Base-by-base conservation (phyloP, 2,888 invertebrate genomes). In the Drosophila borealis region DNA sequence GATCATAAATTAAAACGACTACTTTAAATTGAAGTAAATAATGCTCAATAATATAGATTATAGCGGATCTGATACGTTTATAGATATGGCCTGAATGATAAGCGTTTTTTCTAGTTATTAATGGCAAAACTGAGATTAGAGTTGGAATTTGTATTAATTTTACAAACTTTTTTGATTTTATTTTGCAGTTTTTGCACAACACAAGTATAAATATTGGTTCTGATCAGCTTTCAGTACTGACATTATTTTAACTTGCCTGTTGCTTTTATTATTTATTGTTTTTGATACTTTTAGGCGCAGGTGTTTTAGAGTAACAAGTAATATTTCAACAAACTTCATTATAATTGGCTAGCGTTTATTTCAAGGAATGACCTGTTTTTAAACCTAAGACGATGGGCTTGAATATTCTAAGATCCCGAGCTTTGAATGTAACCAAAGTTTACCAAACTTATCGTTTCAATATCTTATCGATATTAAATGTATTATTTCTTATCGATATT, bases 21-120 rank as follows among this genome's bases (percentile, higher is more conserved):
- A 49, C 45, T 75, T 75, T 57, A 68, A 76, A 68, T 54, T 63
- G 45, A 68, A 46, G 42, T 39, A 60, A 64, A 64, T 64, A 61
- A 72, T 69, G 39, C 48, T 21, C 54, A 75, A 68, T 55, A 61
- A 76, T 64, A 69, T 72, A 76, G 64, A 68, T 69, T 69, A 59
- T 62, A 54, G 57, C 48, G 17, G 34, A 64, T 49, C 46, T 57
- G 64, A 74, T 54, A 46, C 62, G 56, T 25, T 44, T 46, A 44
- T 34, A 54, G 76, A 68, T 76, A 71, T 41, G 72, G 44, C 11
- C 2, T 4, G 34, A 34, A 25, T 49, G 71, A 74, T 71, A 75
- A 71, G 56, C 34, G 4, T 8, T 39, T 61, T 48, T 10, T 14
- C 39, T 49, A 37, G 44, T 13, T 64, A 34, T 42, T 60, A 50